Percentiles rank a stretch among this genome's conserved stretches.
phyloP scores from a whole-genome alignment of 2,113 vertebrate genomes.

The Rousettus leschenaultii region DNA sequence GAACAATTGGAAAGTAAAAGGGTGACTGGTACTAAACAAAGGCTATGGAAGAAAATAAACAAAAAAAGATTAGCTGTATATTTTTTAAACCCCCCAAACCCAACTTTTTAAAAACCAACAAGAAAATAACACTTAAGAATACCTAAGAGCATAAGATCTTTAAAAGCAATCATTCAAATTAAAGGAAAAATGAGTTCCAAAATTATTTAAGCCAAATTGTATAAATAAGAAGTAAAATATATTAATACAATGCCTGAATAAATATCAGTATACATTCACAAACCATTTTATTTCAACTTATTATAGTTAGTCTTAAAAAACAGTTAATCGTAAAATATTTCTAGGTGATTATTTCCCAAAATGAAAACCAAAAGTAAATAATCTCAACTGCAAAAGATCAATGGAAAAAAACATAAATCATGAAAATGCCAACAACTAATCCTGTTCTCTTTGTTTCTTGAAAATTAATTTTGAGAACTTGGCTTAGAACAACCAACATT shows the following conservation, averaged over 20 bases:
- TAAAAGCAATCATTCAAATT: constrained; percentile 17
- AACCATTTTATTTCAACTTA: constrained; percentile 14
- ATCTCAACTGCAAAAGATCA: neutral
- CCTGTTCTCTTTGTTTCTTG: neutral
- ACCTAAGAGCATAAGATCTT: neutral
- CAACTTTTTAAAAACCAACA: neutral
- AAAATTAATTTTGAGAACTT: constrained; percentile 29
- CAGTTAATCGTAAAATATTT: neutral
- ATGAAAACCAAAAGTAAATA: neutral
- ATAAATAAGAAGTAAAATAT: constrained; percentile 3
- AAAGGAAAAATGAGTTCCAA: constrained; percentile 8
- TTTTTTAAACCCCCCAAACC: neutral
- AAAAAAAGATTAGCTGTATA: neutral
- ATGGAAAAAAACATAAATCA: neutral
- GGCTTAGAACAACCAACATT: neutral
- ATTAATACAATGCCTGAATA: constrained; percentile 9
- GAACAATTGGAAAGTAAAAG: constrained; percentile 95
- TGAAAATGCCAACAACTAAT: neutral
- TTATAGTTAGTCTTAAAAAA: neutral
- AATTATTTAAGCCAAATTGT: constrained; percentile 21
- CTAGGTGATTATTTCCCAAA: neutral
- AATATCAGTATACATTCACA: neutral
- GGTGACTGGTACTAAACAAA: constrained; percentile 95
- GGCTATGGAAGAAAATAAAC: constrained; percentile 79
- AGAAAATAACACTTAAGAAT: neutral